Base-by-base conservation (phyloP, 1,140 invertebrate species). In the Leptinotarsa texana region DNA sequence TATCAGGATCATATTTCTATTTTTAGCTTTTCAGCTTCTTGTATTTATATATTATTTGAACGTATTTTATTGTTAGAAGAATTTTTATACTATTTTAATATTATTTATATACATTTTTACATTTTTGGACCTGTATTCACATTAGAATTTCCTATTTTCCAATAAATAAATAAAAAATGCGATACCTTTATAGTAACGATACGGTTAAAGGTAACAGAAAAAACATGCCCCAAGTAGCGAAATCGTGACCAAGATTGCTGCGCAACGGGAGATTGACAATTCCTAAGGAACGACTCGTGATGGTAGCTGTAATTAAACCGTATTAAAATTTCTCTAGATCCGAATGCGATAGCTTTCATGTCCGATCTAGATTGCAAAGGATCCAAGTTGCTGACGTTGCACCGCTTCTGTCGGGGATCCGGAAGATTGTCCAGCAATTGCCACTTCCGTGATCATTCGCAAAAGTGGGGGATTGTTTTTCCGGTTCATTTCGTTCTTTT, bases 301-400 rank as follows among this genome's bases (percentile, higher is more conserved):
- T 24, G 63, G 63, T 66, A 66, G 63, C 63, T 22, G 11, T 33
- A 66, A 66, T 66, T 66, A 66, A 66, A 22, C 27, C 22, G 63
- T 24, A 66, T 66, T 66, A 66, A 66, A 66, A 66, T 66, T 18
- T 24, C 63, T 66, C 63, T 15, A 15, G n/a, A 15, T 33, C 22
- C n/a, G n/a, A 24, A 24, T 66, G 0, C 63, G 63, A 21, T 21
- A n/a, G n/a, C 21, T 15, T 21, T 66, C 22, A 24, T 66, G n/a
- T 66, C 27, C 22, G 22, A 66, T 24, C 63, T 57, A 57, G 51
- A 57, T 57, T 18, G 51, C n/a, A 17, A 57, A 57, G 27, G 15
- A 57, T 57, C 15, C 0, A 6, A 18, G 51, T 18, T 57, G 51
- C 51, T 57, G 51, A 57, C 51, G 17, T 18, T 57, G 51, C 51